Evolutionary conservation across 1,140 invertebrate genomes (phyloP).

Genomic region (Triops longicaudatus): DNA sequence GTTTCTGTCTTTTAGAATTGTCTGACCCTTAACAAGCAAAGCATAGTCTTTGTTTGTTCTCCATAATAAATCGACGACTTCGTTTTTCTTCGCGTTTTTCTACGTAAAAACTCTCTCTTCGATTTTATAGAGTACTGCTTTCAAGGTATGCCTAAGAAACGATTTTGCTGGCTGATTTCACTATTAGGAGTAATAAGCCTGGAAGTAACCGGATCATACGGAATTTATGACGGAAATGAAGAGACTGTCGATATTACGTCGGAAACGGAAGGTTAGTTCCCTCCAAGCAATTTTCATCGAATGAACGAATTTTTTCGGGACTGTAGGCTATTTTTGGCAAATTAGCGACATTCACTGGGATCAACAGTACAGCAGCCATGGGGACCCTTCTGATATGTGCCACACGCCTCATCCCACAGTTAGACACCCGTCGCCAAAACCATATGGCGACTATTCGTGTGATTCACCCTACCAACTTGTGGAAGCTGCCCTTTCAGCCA

Average conservation of each 20-base stretch:
- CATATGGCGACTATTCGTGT: slow-evolving; percentile 68
- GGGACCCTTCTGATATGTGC: slow-evolving; percentile 43
- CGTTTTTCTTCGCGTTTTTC: not conserved
- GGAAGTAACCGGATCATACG: not conserved
- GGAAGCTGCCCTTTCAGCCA: slow-evolving; percentile 68
- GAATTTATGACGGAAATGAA: not conserved
- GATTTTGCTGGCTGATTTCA: not conserved
- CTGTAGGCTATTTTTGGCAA: slow-evolving; percentile 88
- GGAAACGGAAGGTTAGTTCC: not conserved
- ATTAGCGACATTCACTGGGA: slow-evolving; percentile 85
- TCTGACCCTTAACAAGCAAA: not conserved
- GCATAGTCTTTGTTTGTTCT: not conserved
- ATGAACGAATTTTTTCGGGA: slow-evolving; percentile 36
- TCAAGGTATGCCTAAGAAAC: slow-evolving; percentile 1
- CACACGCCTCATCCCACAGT: not conserved
- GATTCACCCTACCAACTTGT: slow-evolving; percentile 78
- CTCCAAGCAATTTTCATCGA: not conserved
- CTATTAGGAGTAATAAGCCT: not conserved
- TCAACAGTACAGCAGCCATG: slow-evolving; percentile 60
- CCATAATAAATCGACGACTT: not conserved
- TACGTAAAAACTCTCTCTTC: not conserved
- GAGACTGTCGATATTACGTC: not conserved
- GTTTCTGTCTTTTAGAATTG: not conserved
- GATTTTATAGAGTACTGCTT: not conserved
- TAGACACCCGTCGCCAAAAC: not conserved